These are phyloP conservation scores for Potamilus streckersoni DNA, from an alignment of 1,140 invertebrate species.

Conservation along the genomic window DNA sequence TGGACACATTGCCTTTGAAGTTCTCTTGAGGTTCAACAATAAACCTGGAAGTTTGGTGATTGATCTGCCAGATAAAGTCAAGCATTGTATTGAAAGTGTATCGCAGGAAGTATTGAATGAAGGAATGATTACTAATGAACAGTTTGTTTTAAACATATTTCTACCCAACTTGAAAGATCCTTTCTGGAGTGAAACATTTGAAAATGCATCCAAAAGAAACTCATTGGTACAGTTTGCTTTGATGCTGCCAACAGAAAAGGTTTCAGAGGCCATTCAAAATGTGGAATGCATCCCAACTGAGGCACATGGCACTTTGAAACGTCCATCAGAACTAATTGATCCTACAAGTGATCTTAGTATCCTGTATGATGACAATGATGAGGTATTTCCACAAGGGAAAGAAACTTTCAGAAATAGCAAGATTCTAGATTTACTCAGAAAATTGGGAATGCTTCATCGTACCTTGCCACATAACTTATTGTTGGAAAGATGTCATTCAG, in stretches of 20 bases:
- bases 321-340: conserved; percentile 17
- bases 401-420: conserved; percentile 11
- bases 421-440: conserved; percentile 8
- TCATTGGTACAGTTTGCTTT: conserved; percentile 6
- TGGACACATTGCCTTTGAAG: conserved; percentile 8
- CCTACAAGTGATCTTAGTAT: background rate
- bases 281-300: conserved; percentile 21
- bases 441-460: conserved; percentile 35
- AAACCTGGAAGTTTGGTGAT: background rate
- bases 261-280: background rate
- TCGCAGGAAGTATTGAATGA: too few relatives aligned
- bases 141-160: conserved; percentile 7
- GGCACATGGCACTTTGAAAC: conserved; percentile 8
- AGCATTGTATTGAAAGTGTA: background rate
- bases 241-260: background rate
- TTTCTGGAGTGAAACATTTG: conserved; percentile 15
- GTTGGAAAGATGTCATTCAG: conserved; percentile 30
- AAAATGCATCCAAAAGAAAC: background rate
- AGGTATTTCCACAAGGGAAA: conserved; percentile 10
- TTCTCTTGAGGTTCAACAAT: background rate
- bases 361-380: conserved; percentile 5
- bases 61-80: conserved; percentile 3
- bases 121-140: too few relatives aligned
- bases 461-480: conserved; percentile 24
- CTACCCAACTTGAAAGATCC: background rate